These are phyloP conservation scores for Dryadula phaetusa DNA, from an alignment of 2,888 invertebrate genomes.

Conservation along the genomic window DNA sequence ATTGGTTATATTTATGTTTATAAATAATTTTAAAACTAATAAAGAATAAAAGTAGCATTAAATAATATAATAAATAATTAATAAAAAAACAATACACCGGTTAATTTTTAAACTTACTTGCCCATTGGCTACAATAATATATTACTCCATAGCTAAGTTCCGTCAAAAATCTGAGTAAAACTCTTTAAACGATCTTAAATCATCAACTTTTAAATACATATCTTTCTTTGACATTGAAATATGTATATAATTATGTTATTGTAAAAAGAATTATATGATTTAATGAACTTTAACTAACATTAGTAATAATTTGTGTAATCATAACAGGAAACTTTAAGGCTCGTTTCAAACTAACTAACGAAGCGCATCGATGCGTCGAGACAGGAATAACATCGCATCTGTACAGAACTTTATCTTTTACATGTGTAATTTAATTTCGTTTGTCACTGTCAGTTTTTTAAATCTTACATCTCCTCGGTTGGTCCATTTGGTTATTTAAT, in stretches of 20 bases:
- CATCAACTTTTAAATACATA: no score
- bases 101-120: no score
- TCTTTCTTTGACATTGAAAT: no score
- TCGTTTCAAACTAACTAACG: slow-evolving; percentile 20
- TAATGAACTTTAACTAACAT: background rate
- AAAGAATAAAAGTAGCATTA: no score
- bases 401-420: slow-evolving; percentile 11
- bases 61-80: no score
- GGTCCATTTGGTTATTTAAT: background rate
- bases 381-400: slow-evolving; percentile 14
- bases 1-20: no score
- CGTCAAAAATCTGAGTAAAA: no score
- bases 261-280: background rate
- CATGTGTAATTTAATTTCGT: slow-evolving; percentile 24
- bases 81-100: no score
- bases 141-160: no score
- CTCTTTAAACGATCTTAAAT: no score
- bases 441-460: slow-evolving; percentile 28
- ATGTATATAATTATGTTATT: background rate
- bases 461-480: background rate
- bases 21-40: no score
- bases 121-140: no score
- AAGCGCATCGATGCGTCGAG: slow-evolving; percentile 20
- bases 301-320: slow-evolving; percentile 16
- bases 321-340: slow-evolving; percentile 18